Conservation (phyloP, 2,113 vertebrate genomes). For the Mustela lutreola region DNA sequence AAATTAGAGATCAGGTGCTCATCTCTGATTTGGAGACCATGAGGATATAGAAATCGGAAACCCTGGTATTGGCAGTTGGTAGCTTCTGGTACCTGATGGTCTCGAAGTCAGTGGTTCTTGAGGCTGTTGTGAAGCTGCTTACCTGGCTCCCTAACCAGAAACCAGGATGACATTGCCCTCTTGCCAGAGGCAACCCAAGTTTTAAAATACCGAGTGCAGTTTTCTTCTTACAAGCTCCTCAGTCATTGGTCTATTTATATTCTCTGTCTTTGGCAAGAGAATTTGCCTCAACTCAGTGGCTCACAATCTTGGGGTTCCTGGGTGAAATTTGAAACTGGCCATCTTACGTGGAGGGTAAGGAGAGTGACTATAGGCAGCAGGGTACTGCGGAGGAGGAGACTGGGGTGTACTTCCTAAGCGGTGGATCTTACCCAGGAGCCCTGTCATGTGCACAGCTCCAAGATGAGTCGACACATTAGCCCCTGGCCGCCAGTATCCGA, state of each 20-base stretch:
- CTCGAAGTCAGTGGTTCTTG: background rate
- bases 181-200: background rate
- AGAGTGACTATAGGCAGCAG: background rate
- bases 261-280: background rate
- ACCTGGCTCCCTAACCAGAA: background rate
- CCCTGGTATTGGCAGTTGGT: background rate
- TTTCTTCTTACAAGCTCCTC: background rate
- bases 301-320: background rate
- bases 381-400: too few relatives aligned
- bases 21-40: background rate
- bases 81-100: background rate
- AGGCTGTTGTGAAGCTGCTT: background rate
- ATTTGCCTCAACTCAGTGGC: background rate
- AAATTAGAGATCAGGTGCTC: background rate
- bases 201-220: background rate
- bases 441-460: too few relatives aligned
- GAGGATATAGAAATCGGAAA: constrained; percentile 1
- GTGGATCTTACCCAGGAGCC: background rate
- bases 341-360: background rate
- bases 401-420: too few relatives aligned
- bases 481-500: background rate
- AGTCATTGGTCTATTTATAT: background rate
- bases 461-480: background rate
- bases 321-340: background rate
- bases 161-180: background rate